phyloP scores from a whole-genome alignment of 2,113 vertebrate species.

The Neotoma lepida region DNA sequence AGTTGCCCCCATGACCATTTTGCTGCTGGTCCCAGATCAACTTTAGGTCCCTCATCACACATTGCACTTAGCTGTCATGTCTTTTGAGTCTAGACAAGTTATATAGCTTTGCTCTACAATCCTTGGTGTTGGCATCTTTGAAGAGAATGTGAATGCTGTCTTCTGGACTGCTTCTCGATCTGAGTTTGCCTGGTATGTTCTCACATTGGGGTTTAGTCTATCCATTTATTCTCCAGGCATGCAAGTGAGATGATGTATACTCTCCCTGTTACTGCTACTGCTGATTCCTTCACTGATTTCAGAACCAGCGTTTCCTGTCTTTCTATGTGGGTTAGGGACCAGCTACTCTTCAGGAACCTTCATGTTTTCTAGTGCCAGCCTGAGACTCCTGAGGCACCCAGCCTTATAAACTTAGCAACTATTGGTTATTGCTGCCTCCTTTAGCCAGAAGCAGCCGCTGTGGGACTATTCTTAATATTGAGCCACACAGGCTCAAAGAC shows the following conservation, averaged over 20 bases:
- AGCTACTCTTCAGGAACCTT: neutral
- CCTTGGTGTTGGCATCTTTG: neutral
- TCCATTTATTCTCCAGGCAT: neutral
- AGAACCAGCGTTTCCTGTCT: neutral
- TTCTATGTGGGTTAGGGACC: neutral
- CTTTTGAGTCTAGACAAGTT: neutral
- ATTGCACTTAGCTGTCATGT: neutral
- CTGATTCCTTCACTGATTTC: neutral
- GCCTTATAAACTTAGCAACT: neutral
- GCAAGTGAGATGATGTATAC: neutral
- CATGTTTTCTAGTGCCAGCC: neutral
- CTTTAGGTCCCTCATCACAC: neutral
- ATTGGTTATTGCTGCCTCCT: neutral
- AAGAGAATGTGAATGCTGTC: neutral
- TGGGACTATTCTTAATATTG: too few relatives aligned
- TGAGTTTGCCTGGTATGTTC: neutral
- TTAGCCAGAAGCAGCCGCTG: neutral
- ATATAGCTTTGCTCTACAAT: neutral
- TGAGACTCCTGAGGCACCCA: neutral
- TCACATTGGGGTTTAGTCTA: neutral
- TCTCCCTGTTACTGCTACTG: neutral
- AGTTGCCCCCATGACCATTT: neutral
- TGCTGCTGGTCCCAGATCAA: conserved; percentile 1
- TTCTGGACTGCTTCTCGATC: neutral
- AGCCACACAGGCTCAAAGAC: neutral